Percentiles rank a stretch among this genome's conserved stretches.
Conservation (phyloP, 2,113 vertebrate species). For the Mobula hypostoma region DNA sequence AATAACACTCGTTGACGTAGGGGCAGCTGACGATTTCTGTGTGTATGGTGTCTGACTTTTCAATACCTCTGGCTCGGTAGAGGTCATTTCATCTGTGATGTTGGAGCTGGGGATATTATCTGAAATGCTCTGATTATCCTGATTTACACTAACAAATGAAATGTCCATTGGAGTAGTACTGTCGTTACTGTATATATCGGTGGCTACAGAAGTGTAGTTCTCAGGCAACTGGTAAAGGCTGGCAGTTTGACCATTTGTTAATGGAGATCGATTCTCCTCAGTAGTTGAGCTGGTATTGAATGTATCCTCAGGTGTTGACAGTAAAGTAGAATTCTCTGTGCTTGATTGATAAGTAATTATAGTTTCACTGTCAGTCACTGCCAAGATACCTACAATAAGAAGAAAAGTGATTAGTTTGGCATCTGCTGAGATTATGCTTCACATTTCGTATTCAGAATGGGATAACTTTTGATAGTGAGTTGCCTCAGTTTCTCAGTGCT, state of each 20-base stretch:
- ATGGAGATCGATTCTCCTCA: neutral
- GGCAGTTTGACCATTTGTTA: neutral
- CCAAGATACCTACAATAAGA: conserved; percentile 12
- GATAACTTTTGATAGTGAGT: neutral
- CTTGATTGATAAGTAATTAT: neutral
- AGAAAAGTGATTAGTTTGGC: neutral
- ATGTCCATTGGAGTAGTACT: neutral
- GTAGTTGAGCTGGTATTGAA: neutral
- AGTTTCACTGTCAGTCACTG: neutral
- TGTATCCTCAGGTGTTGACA: neutral
- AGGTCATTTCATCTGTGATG: neutral
- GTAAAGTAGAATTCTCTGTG: neutral
- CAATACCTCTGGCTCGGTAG: neutral
- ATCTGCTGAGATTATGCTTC: neutral
- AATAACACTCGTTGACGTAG: neutral
- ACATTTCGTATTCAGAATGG: neutral
- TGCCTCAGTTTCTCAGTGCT: neutral
- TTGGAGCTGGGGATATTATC: neutral
- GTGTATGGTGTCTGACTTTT: neutral
- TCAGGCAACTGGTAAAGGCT: neutral
- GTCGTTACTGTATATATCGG: too few species aligned
- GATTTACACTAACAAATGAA: neutral
- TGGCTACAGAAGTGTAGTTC: neutral
- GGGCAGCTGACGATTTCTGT: neutral
- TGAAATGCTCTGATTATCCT: neutral